Percentiles rank a stretch among this genome's conserved stretches.
Conservation (phyloP, 2,797 vertebrate genomes). For the Lithobates sylvaticus region DNA sequence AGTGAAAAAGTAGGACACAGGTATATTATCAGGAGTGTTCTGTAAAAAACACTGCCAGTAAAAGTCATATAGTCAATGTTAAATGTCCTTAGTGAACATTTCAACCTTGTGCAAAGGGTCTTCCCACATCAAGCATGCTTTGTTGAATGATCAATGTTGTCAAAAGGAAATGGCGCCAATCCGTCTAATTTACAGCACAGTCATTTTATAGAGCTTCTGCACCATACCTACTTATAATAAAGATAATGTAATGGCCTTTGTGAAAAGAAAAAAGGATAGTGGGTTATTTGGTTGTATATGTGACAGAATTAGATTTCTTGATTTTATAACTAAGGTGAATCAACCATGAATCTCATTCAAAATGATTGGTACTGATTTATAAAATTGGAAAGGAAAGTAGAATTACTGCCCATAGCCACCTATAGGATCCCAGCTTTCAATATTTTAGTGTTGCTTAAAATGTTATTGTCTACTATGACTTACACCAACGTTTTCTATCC, state of each 20-base stretch:
- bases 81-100: slow-evolving; percentile 32
- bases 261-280: neutral
- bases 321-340: neutral
- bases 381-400: no score
- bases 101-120: neutral
- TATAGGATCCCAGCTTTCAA: no score
- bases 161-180: slow-evolving; percentile 38
- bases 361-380: no score
- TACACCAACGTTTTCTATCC: no score
- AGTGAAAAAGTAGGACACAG: slow-evolving; percentile 8
- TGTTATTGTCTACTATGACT: no score
- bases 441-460: no score
- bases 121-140: slow-evolving; percentile 22
- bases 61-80: slow-evolving; percentile 11
- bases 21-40: slow-evolving; percentile 7
- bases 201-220: neutral
- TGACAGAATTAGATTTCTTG: neutral
- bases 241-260: neutral
- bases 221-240: slow-evolving; percentile 4
- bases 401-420: no score
- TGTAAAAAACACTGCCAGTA: slow-evolving; percentile 4
- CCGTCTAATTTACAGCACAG: slow-evolving; percentile 6
- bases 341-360: no score
- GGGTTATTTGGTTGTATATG: neutral
- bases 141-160: slow-evolving; percentile 7